Base-by-base conservation (phyloP, 2,797 vertebrate genomes). In the Bradypus variegatus region DNA sequence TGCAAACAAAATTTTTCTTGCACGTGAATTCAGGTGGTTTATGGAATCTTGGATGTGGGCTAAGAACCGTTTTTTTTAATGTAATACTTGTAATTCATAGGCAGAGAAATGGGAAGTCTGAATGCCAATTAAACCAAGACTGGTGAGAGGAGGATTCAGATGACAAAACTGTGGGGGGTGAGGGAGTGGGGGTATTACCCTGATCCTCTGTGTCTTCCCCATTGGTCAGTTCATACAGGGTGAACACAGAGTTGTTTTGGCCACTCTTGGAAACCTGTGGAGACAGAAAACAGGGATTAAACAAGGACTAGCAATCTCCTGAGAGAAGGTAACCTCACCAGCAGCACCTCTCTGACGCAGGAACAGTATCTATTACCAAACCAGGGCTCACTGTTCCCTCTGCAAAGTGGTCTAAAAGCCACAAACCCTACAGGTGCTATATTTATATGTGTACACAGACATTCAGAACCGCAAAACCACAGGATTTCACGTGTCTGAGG, bases 181-280 rank as follows among this genome's bases (percentile, higher is more conserved):
- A 58, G 50, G 50, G 65, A 75, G 53, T 78, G 75, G 58, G 80
- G 60, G 13, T 21, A 0, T 95, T 98, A 99, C 99, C 99, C 98
- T 99, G 99, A 0, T 97, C 97, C 94, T 98, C 98, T 2, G 99
- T 98, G 94, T 99, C 99, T 14, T 99, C 99, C 0, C 99, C 99
- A 1, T 98, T 99, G 75, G 97, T 97, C 91, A 99, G 95, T 70
- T 99, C 99, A 18, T 99, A 99, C 55, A 99, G 97, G 0, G 99
- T 99, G 95, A 99, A 99, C 77, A 99, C 99, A 0, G 99, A 98
- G 97, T 99, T 99, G 96, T 98, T 98, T 98, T 99, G 97, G 65
- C 99, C 98, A 1, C 98, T 98, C 97, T 96, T 99, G 9, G 98
- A 98, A 95, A 99, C 98, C 99, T 99, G 90, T 98, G 90, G 45